Evolutionary conservation across 2,113 vertebrate species (phyloP).

Genomic region (Oncorhynchus clarkii): DNA sequence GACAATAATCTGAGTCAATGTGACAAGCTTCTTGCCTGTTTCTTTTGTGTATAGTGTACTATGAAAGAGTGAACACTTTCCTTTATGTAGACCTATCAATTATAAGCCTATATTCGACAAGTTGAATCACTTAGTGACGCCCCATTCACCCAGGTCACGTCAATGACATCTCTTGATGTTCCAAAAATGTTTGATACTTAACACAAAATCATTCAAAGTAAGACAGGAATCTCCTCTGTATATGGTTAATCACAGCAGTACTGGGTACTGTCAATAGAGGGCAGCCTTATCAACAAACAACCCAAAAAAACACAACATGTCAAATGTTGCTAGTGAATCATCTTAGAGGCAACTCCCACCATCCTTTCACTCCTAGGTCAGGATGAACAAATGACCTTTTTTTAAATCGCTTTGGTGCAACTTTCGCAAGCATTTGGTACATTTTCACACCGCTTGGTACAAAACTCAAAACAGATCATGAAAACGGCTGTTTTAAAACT

Average conservation of each 20-base stretch:
- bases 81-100: neutral
- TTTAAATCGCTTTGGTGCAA: no score
- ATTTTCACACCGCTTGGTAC: no score
- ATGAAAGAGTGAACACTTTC: neutral
- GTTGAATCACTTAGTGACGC: neutral
- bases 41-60: neutral
- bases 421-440: no score
- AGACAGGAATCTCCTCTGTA: neutral
- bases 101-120: no score
- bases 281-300: conserved; percentile 43
- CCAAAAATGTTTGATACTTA: neutral
- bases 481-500: no score
- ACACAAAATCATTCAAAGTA: neutral
- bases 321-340: neutral
- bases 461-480: no score
- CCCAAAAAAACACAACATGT: neutral
- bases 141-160: neutral
- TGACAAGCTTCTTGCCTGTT: neutral
- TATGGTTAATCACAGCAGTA: conserved; percentile 12
- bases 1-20: neutral
- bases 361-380: neutral
- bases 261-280: conserved; percentile 43
- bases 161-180: neutral
- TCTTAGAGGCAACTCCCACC: neutral
- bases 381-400: neutral